phyloP scores from a whole-genome alignment of 1,140 invertebrate species.

The Protaetia brevitarsis region DNA sequence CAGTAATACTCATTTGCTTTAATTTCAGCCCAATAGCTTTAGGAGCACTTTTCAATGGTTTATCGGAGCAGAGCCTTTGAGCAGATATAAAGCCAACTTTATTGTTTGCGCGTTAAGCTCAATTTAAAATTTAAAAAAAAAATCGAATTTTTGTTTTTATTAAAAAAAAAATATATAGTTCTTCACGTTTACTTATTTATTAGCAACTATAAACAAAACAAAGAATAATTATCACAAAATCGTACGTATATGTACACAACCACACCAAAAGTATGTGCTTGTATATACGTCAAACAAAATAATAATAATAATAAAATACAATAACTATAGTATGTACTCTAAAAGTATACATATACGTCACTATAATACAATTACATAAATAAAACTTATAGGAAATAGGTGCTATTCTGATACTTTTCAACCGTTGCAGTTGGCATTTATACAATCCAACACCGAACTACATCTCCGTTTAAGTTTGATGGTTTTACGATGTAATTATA shows the following conservation, averaged over 20 bases:
- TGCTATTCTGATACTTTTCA: too few relatives aligned
- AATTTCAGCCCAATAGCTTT: too few relatives aligned
- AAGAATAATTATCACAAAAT: slow-evolving; percentile 16
- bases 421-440: too few relatives aligned
- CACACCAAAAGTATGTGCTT: neutral
- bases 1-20: too few relatives aligned
- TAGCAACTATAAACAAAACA: slow-evolving; percentile 13
- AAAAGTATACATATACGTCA: slow-evolving; percentile 7
- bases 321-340: slow-evolving; percentile 9
- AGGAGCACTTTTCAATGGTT: too few relatives aligned
- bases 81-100: too few relatives aligned
- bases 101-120: too few relatives aligned
- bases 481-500: too few relatives aligned
- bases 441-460: too few relatives aligned
- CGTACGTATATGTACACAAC: neutral
- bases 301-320: slow-evolving; percentile 6
- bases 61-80: too few relatives aligned
- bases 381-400: neutral
- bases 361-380: slow-evolving; percentile 14
- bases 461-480: too few relatives aligned
- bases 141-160: neutral
- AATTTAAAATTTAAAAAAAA: too few relatives aligned
- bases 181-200: slow-evolving; percentile 9
- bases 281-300: slow-evolving; percentile 2
- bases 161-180: neutral